These are phyloP conservation scores for Dryocosmus kuriphilus DNA, from an alignment of 2,888 invertebrate species.

Conservation along the genomic window DNA sequence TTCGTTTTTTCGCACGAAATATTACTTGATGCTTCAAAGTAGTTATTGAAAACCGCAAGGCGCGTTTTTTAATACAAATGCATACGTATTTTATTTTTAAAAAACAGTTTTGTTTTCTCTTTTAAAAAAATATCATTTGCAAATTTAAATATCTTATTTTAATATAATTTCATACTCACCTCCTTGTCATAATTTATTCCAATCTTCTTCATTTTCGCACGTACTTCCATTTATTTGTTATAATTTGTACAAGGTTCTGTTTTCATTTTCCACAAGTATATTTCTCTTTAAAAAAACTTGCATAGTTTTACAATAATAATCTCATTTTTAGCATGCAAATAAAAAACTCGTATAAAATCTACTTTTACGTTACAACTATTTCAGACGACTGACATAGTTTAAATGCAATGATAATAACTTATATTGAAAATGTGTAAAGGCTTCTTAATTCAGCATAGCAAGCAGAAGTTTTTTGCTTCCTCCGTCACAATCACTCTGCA, in stretches of 20 bases:
- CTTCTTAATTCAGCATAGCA: conserved; percentile 71
- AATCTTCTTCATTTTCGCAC: neutral
- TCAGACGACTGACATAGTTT: conserved; percentile 26
- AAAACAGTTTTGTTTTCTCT: too few relatives aligned
- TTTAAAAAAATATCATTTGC: too few relatives aligned
- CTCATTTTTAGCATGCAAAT: neutral
- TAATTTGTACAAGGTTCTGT: neutral
- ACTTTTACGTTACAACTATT: neutral
- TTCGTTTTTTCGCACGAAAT: too few relatives aligned
- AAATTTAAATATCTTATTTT: neutral
- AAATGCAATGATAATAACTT: conserved; percentile 2
- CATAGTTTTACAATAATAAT: neutral
- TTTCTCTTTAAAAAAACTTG: neutral
- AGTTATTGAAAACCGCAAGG: too few relatives aligned
- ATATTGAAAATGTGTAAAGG: neutral
- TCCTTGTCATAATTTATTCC: neutral
- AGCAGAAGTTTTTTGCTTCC: conserved; percentile 73
- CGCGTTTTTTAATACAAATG: too few relatives aligned
- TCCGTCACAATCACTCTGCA: conserved; percentile 73
- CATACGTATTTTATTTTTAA: too few relatives aligned
- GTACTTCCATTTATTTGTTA: neutral
- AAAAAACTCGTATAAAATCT: conserved; percentile 26
- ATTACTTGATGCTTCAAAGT: too few relatives aligned
- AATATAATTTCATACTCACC: neutral
- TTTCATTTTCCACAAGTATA: neutral